Evolutionary conservation across 2,888 invertebrate genomes (phyloP).

Genomic region (Lochmaea crataegi): DNA sequence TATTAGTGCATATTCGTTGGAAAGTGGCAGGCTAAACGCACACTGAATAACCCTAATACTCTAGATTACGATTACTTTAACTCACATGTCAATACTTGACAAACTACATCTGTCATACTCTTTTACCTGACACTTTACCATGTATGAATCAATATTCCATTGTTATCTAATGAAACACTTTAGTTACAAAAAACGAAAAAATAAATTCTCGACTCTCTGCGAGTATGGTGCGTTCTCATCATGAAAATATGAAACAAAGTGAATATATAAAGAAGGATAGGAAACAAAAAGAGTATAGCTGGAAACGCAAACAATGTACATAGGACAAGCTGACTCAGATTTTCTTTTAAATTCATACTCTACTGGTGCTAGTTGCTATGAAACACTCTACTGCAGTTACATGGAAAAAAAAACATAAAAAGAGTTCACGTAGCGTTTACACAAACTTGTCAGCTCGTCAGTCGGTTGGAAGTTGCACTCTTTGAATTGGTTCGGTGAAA

Average conservation of each 20-base stretch:
- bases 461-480: not conserved
- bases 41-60: too few relatives aligned
- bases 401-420: conserved; percentile 6
- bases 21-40: too few relatives aligned
- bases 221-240: conserved; percentile 4
- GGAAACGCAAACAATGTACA: conserved; percentile 13
- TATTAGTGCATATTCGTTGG: too few relatives aligned
- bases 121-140: too few relatives aligned
- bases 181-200: not conserved
- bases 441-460: conserved; percentile 13
- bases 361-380: conserved; percentile 3
- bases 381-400: conserved; percentile 4
- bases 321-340: conserved; percentile 26
- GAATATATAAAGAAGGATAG: conserved; percentile 23
- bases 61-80: too few relatives aligned
- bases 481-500: not conserved
- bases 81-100: too few relatives aligned
- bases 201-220: not conserved
- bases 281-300: conserved; percentile 10
- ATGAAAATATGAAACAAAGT: conserved; percentile 21
- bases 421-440: conserved; percentile 9
- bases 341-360: conserved; percentile 23
- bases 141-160: too few relatives aligned
- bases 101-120: too few relatives aligned
- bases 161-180: too few relatives aligned